Evolutionary conservation across 1,140 invertebrate species (phyloP).

Genomic region (Nasonia longicornis): DNA sequence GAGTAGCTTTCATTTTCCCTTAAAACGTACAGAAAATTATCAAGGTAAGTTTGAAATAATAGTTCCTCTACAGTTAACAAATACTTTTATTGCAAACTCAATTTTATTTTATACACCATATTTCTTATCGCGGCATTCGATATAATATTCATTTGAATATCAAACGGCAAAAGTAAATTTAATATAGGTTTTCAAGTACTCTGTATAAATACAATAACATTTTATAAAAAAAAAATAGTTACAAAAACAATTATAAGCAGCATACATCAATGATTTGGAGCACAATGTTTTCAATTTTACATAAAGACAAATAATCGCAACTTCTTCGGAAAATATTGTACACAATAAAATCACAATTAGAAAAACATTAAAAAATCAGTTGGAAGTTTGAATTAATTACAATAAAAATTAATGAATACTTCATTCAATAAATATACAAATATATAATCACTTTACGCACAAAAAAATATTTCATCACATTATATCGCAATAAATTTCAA

Average conservation of each 20-base stretch:
- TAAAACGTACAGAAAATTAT: neutral
- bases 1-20: neutral
- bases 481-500: neutral
- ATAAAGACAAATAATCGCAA: neutral
- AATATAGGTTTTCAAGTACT: neutral
- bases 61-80: neutral
- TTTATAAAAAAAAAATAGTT: neutral
- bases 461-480: neutral
- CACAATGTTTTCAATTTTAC: neutral
- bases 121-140: too few species aligned
- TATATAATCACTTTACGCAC: neutral
- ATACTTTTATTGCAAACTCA: neutral
- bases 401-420: neutral
- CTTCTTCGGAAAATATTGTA: too few species aligned
- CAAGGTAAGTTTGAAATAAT: neutral
- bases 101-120: neutral
- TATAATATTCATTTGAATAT: neutral
- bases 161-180: neutral
- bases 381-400: neutral
- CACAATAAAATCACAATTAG: neutral
- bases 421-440: neutral
- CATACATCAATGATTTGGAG: neutral
- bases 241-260: neutral
- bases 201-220: neutral
- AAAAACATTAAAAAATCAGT: neutral